A percentile compares a stretch with the other conserved stretches of the same genome.
phyloP scores from a whole-genome alignment of 53 echinoderm and acorn worm species.

The Echinometra lucunter region DNA sequence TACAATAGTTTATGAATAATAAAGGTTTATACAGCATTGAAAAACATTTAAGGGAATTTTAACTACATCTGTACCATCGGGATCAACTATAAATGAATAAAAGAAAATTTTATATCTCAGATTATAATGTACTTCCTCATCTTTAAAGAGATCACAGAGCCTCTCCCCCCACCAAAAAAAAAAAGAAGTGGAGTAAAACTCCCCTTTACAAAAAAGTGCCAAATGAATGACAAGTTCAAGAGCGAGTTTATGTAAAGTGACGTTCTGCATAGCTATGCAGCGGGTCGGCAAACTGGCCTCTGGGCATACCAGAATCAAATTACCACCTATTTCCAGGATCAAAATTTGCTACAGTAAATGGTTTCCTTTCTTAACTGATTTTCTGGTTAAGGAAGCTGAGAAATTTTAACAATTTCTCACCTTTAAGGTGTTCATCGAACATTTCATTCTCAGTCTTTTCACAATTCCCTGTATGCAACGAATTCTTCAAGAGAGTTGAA shows the following conservation, averaged over 20 bases:
- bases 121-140: not conserved
- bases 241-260: not conserved
- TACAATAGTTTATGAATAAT: no score
- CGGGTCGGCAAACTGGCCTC: not conserved
- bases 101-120: no score
- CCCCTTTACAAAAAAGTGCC: not conserved
- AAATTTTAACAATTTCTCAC: not conserved
- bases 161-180: conserved; percentile 1
- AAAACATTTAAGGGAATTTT: no score
- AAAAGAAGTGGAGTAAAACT: no score
- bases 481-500: no score
- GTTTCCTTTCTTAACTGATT: not conserved
- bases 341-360: conserved; percentile 44
- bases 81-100: no score
- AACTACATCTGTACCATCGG: no score
- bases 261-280: conserved; percentile 39
- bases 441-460: not conserved
- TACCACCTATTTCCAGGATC: conserved; percentile 18
- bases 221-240: conserved; percentile 17
- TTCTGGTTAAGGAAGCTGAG: not conserved
- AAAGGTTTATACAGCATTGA: no score
- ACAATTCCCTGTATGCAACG: not conserved
- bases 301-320: not conserved
- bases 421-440: not conserved
- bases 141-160: not conserved